These are phyloP conservation scores for Melanchra persicariae DNA, from an alignment of 2,888 invertebrate species.

Conservation along the genomic window DNA sequence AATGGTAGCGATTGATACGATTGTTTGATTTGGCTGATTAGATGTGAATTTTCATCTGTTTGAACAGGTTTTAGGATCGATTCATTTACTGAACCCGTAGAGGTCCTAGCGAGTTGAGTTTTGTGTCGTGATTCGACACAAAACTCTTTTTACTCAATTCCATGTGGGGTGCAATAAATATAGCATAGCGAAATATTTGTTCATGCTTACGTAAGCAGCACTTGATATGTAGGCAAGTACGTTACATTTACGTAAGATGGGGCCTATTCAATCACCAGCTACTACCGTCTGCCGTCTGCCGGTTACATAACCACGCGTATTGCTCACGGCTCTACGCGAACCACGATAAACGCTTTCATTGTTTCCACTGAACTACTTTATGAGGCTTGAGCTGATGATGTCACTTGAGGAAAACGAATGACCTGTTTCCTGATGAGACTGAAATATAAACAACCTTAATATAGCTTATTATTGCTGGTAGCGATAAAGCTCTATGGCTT, in stretches of 20 bases:
- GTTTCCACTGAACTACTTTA: slow-evolving; percentile 71
- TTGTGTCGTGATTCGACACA: too few relatives aligned
- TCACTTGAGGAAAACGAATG: slow-evolving; percentile 72
- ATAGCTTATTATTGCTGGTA: slow-evolving; percentile 31
- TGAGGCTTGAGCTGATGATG: slow-evolving; percentile 65
- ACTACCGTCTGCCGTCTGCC: slow-evolving; percentile 80
- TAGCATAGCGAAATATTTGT: slow-evolving; percentile 70
- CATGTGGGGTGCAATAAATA: slow-evolving; percentile 27
- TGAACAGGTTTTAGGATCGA: neutral
- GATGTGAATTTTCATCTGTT: slow-evolving; percentile 15
- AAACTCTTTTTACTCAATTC: too few relatives aligned
- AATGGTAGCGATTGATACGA: slow-evolving; percentile 4
- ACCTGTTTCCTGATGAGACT: slow-evolving; percentile 59
- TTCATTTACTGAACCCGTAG: neutral
- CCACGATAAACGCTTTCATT: slow-evolving; percentile 67
- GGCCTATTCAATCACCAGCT: slow-evolving; percentile 85
- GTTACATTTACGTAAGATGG: slow-evolving; percentile 87
- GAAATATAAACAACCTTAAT: slow-evolving; percentile 61
- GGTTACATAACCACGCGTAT: slow-evolving; percentile 80
- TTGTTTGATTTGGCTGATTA: slow-evolving; percentile 16
- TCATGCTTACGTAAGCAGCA: slow-evolving; percentile 78
- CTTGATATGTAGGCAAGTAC: slow-evolving; percentile 82
- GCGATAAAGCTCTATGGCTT: slow-evolving; percentile 47
- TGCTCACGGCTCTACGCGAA: slow-evolving; percentile 74
- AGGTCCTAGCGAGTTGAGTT: neutral